phyloP scores from a whole-genome alignment of 2,888 invertebrate genomes.

The Hipparchia sbordonii region DNA sequence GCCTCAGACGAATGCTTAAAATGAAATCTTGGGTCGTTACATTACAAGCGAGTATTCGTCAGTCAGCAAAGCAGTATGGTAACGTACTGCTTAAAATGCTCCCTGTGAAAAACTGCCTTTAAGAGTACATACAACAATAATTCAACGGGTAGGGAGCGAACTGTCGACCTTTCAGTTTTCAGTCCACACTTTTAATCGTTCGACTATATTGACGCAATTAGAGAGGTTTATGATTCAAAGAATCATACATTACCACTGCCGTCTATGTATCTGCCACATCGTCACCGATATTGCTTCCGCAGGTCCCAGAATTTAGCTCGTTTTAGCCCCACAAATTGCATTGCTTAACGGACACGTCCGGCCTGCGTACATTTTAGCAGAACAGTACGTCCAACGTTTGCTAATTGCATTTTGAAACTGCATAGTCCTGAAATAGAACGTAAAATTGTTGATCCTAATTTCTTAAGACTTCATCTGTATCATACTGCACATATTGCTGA shows the following conservation, averaged over 20 bases:
- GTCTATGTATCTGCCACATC: neutral
- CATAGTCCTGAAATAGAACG: conserved; percentile 4
- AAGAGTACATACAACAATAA: too few species aligned
- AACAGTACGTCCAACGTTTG: conserved; percentile 10
- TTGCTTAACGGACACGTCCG: conserved; percentile 16
- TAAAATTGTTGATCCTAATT: neutral
- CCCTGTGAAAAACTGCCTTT: too few species aligned
- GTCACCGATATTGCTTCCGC: conserved; percentile 7
- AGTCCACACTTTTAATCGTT: too few species aligned
- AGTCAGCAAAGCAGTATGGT: too few species aligned
- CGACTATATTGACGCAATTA: too few species aligned
- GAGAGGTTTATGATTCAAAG: too few species aligned
- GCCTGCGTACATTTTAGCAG: conserved; percentile 3
- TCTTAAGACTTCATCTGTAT: conserved; percentile 1
- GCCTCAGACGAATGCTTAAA: too few species aligned
- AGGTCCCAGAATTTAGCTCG: conserved; percentile 13
- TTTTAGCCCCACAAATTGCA: conserved; percentile 17
- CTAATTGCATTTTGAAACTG: conserved; percentile 13
- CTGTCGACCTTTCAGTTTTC: too few species aligned
- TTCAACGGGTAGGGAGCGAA: too few species aligned
- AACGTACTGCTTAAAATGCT: neutral
- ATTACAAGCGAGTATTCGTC: too few species aligned
- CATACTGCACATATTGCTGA: neutral
- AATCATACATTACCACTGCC: neutral
- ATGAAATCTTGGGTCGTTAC: too few species aligned